A percentile compares a stretch with the other conserved stretches of the same genome.
Evolutionary conservation across 2,797 vertebrate genomes (phyloP).

Genomic region (Dendrocincla fuliginosa): DNA sequence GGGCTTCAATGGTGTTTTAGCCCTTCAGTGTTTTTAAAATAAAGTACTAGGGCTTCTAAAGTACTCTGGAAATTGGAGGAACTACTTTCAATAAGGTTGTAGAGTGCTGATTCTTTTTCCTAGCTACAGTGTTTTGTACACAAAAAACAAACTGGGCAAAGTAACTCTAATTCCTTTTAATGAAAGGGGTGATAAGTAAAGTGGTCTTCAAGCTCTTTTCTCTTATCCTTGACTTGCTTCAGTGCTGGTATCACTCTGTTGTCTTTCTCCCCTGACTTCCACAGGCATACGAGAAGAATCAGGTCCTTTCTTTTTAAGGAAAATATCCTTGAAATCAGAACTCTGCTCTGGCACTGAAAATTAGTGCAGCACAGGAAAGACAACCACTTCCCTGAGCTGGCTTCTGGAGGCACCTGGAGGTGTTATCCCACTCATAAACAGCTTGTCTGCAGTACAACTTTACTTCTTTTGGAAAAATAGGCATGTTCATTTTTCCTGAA

Average conservation of each 20-base stretch:
- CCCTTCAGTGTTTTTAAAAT: neutral
- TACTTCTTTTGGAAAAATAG: neutral
- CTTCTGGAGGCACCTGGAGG: neutral
- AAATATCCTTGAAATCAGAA: neutral
- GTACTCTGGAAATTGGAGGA: neutral
- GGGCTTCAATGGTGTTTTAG: neutral
- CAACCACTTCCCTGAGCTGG: neutral
- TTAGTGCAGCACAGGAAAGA: neutral
- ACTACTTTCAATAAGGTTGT: neutral
- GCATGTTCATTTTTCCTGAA: neutral
- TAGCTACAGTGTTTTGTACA: neutral
- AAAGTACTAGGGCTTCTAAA: neutral
- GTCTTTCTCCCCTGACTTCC: neutral
- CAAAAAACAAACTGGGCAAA: neutral
- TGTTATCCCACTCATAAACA: neutral
- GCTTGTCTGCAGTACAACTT: neutral
- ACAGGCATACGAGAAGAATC: neutral
- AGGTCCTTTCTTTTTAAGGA: neutral
- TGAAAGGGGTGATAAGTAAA: neutral
- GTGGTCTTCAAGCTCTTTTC: neutral
- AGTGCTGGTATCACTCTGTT: neutral
- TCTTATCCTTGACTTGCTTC: neutral
- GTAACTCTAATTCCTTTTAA: constrained; percentile 14
- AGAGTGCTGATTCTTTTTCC: neutral
- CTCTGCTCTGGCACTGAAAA: neutral